Conservation (phyloP, 2,797 vertebrate genomes). For the Garrulus glandarius region DNA sequence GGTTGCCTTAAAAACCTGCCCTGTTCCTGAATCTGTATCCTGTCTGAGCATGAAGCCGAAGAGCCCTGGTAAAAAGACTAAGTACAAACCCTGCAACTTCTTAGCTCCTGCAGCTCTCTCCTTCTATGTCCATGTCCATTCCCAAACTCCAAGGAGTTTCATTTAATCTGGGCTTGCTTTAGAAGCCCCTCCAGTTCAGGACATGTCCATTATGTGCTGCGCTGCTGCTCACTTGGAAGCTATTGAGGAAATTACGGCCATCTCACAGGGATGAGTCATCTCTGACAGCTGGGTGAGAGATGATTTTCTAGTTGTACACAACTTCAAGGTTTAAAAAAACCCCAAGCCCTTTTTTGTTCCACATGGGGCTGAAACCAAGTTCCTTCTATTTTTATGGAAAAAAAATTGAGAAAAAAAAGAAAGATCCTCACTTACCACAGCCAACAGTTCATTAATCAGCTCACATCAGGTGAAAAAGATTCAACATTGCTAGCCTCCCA, state of each 20-base stretch:
- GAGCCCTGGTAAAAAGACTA: not conserved
- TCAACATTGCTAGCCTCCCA: not conserved
- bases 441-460: slow-evolving; percentile 1
- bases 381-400: not conserved
- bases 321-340: not conserved
- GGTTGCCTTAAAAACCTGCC: not conserved
- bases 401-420: not conserved
- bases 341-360: not conserved
- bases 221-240: not conserved
- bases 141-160: not conserved
- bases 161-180: not conserved
- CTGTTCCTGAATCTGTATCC: not conserved
- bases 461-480: slow-evolving; percentile 1
- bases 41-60: not conserved
- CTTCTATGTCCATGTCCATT: not conserved
- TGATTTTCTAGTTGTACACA: not conserved
- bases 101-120: not conserved
- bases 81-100: not conserved
- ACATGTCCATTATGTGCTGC: not conserved
- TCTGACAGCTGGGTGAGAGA: not conserved
- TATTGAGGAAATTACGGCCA: not conserved
- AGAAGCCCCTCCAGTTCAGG: not conserved
- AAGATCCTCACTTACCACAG: not conserved
- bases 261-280: not conserved
- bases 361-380: not conserved